Evolutionary conservation across 2,113 vertebrate genomes (phyloP), one percentile per base, ranked within the genome.

Genomic region (Nibea coibor): DNA sequence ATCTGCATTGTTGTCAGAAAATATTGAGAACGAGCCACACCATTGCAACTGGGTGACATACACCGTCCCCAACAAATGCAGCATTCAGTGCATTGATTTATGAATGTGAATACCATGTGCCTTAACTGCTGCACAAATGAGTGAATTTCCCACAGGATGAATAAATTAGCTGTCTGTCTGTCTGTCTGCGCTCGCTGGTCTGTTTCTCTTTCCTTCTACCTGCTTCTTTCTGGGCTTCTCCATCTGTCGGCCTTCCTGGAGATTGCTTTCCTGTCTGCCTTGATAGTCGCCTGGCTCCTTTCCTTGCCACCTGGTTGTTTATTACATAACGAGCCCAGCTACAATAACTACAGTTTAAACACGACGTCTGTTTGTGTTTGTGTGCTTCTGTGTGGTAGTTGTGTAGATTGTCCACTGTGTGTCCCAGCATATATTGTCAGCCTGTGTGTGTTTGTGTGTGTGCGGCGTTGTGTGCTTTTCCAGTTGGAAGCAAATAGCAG

Each of bases 171-270:
- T 9, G 8, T 63, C 3, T 63, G n/a, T 68, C 12, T 58, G 22
- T 45, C 54, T 69, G 1, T 72, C 20, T 50, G 47, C 79, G 62
- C 79, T 58, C 24, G 48, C 68, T 79, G 17, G 67, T 75, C 88
- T 84, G 66, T 82, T 84, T 81, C 17, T 50, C 45, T 51, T 59
- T 70, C 65, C 56, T 80, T 80, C 69, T 79, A 72, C 83, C 74
- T 78, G 73, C 77, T 28, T 71, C 68, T 59, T n/a, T 61, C 69
- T 80, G 70, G 64, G 69, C 66, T 58, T 56, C 82, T 90, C 89
- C 87, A 81, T 90, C 92, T 88, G 88, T 82, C 91, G 75, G 85
- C 87, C 77, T 81, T 88, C 71, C 78, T 75, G 53, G 80, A 83
- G 80, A 83, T 57, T n/a, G 4, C 72, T 64, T 90, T 75, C 82